Conservation (phyloP, 1,140 invertebrate genomes). For the Mizuhopecten yessoensis region DNA sequence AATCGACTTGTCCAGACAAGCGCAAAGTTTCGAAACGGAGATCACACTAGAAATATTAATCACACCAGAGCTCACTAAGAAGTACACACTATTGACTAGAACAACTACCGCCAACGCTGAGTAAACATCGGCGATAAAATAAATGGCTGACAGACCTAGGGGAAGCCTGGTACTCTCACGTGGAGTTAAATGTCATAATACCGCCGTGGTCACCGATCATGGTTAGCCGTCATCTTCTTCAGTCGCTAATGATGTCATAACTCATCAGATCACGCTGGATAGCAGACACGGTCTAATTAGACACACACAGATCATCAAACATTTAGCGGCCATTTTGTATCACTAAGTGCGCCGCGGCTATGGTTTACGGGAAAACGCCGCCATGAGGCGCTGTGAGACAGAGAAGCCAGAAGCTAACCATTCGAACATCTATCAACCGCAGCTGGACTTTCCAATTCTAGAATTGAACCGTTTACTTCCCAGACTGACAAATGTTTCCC, state of each 20-base stretch:
- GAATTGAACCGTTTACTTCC: not conserved
- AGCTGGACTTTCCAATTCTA: not conserved
- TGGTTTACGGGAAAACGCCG: constrained; percentile 27
- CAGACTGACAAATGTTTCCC: not conserved
- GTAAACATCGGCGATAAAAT: not conserved
- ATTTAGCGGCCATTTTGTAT: constrained; percentile 33
- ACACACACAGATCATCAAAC: constrained; percentile 4
- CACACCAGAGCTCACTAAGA: not conserved
- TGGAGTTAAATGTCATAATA: constrained; percentile 22
- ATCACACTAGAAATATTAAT: not conserved
- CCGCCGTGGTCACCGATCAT: not conserved
- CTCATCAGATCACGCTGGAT: not conserved
- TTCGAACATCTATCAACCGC: constrained; percentile 3
- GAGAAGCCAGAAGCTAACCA: not conserved
- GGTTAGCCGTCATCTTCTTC: not conserved
- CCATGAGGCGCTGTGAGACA: not conserved
- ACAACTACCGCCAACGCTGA: not conserved
- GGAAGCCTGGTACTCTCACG: not conserved
- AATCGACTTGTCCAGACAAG: not conserved
- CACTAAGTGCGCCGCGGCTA: not conserved
- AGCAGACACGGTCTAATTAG: not conserved
- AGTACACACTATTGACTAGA: not conserved
- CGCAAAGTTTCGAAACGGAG: not conserved
- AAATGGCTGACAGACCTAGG: not conserved
- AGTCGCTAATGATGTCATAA: not conserved